A percentile compares a stretch with the other conserved stretches of the same genome.
These are phyloP conservation scores for Trichosurus vulpecula DNA, from an alignment of 2,797 vertebrate genomes.

Conservation along the genomic window DNA sequence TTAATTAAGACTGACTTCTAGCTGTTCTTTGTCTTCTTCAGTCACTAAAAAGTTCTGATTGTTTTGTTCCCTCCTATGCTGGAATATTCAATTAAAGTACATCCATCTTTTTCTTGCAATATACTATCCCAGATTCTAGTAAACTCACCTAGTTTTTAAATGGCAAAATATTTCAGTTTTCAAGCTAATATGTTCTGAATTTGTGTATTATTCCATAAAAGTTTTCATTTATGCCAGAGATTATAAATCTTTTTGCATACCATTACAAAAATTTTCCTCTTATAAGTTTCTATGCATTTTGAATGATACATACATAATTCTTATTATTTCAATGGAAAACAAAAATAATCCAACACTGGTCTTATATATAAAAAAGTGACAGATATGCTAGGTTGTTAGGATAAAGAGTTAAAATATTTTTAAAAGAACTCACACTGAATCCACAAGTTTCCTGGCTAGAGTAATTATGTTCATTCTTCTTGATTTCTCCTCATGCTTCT, in stretches of 20 bases:
- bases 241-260: constrained; percentile 1
- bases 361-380: constrained; percentile 3
- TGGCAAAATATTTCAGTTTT: constrained; percentile 41
- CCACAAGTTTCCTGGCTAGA: constrained; percentile 89
- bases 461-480: constrained; percentile 84
- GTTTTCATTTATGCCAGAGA: background rate
- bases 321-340: constrained; percentile 16
- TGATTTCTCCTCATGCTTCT: constrained; percentile 72
- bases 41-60: background rate
- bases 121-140: background rate
- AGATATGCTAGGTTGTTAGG: constrained; percentile 20
- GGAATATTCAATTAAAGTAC: constrained; percentile 4
- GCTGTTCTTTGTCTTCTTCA: constrained; percentile 14
- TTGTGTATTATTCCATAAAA: background rate
- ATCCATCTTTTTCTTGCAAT: constrained; percentile 3
- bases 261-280: background rate
- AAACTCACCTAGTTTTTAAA: constrained; percentile 36
- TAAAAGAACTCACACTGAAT: constrained; percentile 90
- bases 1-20: constrained; percentile 4
- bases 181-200: constrained; percentile 42
- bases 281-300: constrained; percentile 23
- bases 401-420: constrained; percentile 36
- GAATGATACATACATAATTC: background rate
- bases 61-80: constrained; percentile 11
- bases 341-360: background rate